Conservation (phyloP, 2,888 invertebrate species). For the Crioceris asparagi region DNA sequence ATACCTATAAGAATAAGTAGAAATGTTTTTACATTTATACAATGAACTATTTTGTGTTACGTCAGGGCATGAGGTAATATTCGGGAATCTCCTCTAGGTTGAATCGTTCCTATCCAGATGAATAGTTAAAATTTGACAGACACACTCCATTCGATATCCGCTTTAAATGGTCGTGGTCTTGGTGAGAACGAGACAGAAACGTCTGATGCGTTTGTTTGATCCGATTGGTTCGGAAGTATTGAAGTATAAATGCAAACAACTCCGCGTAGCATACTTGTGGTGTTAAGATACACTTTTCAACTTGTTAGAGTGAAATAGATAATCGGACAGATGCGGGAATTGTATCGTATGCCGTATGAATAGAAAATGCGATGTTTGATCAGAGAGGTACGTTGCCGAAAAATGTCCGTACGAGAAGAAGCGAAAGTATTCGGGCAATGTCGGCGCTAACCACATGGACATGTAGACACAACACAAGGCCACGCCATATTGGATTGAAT, state of each 20-base stretch:
- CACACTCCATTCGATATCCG: too few relatives aligned
- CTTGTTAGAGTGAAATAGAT: constrained; percentile 20
- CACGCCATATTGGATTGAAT: constrained; percentile 51
- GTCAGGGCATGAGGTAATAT: too few relatives aligned
- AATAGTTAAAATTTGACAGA: too few relatives aligned
- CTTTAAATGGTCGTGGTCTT: too few relatives aligned
- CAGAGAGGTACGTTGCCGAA: constrained; percentile 16
- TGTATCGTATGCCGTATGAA: constrained; percentile 26
- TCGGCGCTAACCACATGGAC: constrained; percentile 14
- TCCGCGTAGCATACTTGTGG: constrained; percentile 13
- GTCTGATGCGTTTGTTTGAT: too few relatives aligned
- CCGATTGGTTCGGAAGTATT: constrained; percentile 21
- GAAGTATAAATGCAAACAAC: constrained; percentile 15
- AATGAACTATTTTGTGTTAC: too few relatives aligned
- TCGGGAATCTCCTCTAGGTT: too few relatives aligned
- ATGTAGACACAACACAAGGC: constrained; percentile 36
- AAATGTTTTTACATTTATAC: too few relatives aligned
- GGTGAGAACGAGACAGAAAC: too few relatives aligned
- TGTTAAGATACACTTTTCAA: constrained; percentile 18
- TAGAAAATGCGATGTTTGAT: constrained; percentile 21
- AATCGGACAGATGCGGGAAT: constrained; percentile 18
- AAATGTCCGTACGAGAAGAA: constrained; percentile 9
- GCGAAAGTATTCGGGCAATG: constrained; percentile 13
- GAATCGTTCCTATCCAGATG: too few relatives aligned
- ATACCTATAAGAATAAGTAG: too few relatives aligned